phyloP scores from a whole-genome alignment of 1,140 invertebrate species.

The Drosophila trapezifrons region DNA sequence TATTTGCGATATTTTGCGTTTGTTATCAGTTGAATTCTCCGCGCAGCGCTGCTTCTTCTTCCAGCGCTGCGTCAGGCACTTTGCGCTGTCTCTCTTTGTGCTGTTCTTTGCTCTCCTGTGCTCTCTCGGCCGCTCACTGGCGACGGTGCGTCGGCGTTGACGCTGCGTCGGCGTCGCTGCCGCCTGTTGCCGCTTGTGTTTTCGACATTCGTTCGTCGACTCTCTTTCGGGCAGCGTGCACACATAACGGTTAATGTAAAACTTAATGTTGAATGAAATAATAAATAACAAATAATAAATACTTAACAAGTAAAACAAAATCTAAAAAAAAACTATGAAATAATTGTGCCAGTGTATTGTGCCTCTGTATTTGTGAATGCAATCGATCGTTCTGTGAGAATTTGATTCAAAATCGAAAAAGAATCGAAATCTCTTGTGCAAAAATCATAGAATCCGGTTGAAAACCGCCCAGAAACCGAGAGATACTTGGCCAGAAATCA shows the following conservation, averaged over 20 bases:
- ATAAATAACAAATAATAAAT: conserved; percentile 24
- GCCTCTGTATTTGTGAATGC: conserved; percentile 38
- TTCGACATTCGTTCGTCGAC: conserved; percentile 60
- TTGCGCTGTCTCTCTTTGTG: conserved; percentile 11
- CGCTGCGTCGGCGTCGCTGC: conserved; percentile 35
- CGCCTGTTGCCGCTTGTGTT: conserved; percentile 53
- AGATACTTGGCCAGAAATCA: conserved; percentile 6
- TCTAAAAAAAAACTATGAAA: conserved; percentile 9
- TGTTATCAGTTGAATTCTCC: conserved; percentile 63
- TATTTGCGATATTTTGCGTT: conserved; percentile 64
- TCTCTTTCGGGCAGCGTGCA: conserved; percentile 66
- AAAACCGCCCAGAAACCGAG: conserved; percentile 1
- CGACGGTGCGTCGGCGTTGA: conserved; percentile 43
- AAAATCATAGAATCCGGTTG: conserved; percentile 1
- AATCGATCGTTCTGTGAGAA: conserved; percentile 25
- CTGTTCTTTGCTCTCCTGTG: conserved; percentile 46
- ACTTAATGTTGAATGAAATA: conserved; percentile 46
- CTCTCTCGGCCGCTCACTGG: conserved; percentile 13
- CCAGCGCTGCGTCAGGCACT: conserved; percentile 33
- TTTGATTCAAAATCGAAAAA: conserved; percentile 1
- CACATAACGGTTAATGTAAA: conserved; percentile 49
- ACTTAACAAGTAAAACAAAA: conserved; percentile 11
- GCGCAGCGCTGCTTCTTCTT: conserved; percentile 19
- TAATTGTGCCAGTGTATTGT: conserved; percentile 7
- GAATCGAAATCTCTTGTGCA: conserved; percentile 10